A percentile compares a stretch with the other conserved stretches of the same genome.
These are phyloP conservation scores for Apodemia mormo DNA, from an alignment of 2,888 invertebrate genomes.

Conservation along the genomic window DNA sequence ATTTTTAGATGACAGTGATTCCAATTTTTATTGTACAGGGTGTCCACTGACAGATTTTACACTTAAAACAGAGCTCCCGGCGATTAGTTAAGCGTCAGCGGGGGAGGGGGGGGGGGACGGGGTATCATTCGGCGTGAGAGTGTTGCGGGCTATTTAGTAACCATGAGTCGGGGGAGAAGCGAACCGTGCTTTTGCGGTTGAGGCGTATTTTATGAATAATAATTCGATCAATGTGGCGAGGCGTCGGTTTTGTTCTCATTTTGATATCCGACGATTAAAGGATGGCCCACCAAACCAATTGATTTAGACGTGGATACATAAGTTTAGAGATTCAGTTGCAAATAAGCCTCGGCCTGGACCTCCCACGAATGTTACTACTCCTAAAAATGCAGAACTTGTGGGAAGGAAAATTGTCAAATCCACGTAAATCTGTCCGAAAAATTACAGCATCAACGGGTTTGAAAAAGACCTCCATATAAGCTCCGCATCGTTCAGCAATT, in stretches of 20 bases:
- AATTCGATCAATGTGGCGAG: slow-evolving; percentile 18
- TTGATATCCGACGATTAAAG: neutral
- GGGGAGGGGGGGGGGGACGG: neutral
- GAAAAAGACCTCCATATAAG: slow-evolving; percentile 30
- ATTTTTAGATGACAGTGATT: too few relatives aligned
- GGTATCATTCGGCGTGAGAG: slow-evolving; percentile 5
- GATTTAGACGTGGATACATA: neutral
- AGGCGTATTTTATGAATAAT: neutral
- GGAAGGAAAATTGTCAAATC: slow-evolving; percentile 27
- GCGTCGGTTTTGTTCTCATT: neutral
- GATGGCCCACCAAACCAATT: neutral
- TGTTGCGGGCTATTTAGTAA: slow-evolving; percentile 27
- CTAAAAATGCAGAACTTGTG: slow-evolving; percentile 28
- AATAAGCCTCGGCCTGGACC: slow-evolving; percentile 21
- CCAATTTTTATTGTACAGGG: too few relatives aligned
- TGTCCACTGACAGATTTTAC: too few relatives aligned
- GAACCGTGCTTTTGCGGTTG: neutral
- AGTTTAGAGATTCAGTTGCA: slow-evolving; percentile 15
- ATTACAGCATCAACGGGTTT: slow-evolving; percentile 30
- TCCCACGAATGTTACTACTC: slow-evolving; percentile 20
- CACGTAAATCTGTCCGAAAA: slow-evolving; percentile 24
- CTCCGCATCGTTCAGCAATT: slow-evolving; percentile 31
- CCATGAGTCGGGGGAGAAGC: slow-evolving; percentile 10
- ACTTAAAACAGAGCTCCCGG: too few relatives aligned
- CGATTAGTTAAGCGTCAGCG: neutral